Base-by-base conservation (phyloP, 2,113 vertebrate genomes). In the Ceratotherium simum region DNA sequence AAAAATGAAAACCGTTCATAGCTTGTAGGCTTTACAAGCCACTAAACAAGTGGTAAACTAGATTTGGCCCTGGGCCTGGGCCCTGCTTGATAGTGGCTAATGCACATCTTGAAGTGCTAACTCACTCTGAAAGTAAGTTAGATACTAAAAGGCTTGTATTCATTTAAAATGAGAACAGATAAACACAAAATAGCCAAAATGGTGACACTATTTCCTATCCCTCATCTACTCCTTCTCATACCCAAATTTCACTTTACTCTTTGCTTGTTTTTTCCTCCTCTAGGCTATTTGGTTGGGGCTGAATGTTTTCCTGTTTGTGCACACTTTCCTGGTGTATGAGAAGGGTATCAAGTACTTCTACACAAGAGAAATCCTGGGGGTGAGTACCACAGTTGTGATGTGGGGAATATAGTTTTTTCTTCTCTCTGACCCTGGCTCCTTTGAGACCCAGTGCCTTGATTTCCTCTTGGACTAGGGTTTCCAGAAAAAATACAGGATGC, bases 251-350 rank as follows among this genome's bases (percentile, higher is more conserved):
- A n/a, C 42, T 76, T 36, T 67, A 51, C 83, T 65, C 25, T 75
- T 42, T 92, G 73, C 20, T 79, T 92, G 5, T 84, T 46, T 25
- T 93, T 10, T 48, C 73, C 80, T 98, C 56, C 54, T 0, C 0
- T 95, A 99, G 99, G 98, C 98, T 75, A 98, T 98, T 88, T 99
- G 99, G 99, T 98, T 99, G 98, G 99, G 96, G 80, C 98, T 99
- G 98, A 99, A 99, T 96, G 98, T 99, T 91, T 99, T 99, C 96
- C 97, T 99, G 51, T 99, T 99, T 97, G 98, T 99, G 0, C 98
- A 98, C 92, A 99, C 98, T 93, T 99, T 99, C 97, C 76, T 99
- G 31, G 96, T 98, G 23, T 99, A 99, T 90, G 99, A 99, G 72
- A 75, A 20, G 82, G 97, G 97, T 0, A 96, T 98, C 4, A 80